Evolutionary conservation across 2,797 vertebrate genomes (phyloP), one percentile per base, ranked within the genome.

Genomic region (Valencia hispanica): DNA sequence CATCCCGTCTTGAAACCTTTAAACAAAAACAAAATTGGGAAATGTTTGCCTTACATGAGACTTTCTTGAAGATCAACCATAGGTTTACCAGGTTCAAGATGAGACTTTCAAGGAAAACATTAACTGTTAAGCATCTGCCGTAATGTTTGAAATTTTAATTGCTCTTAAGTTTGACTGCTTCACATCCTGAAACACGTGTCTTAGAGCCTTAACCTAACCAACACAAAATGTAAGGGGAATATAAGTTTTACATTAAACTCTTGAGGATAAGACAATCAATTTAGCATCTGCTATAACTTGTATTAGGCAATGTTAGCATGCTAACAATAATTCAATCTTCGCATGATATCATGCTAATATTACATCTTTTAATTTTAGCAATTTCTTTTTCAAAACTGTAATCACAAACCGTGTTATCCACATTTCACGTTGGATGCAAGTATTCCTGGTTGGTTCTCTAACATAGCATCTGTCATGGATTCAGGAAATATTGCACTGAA

Each of bases 401-500:
- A 71, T 51, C 48, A 53, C 30, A 53, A 53, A 39, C 69, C 36
- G 11, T 15, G 39, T 36, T 68, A n/a, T n/a, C 39, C 12, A 43
- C 27, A 25, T 17, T n/a, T 14, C 65, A 43, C 22, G 22, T n/a
- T 22, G 65, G 48, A 36, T 51, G 39, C 20, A 15, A 25, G 25
- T 22, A 48, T 15, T 51, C 17, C 51, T 78, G 66, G 32, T 63
- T 34, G n/a, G 9, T 77, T 80, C 70, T 72, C 30, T 22, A 74
- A 81, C 32, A 9, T 34, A 80, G 47, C 73, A 77, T 22, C 71
- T 78, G 71, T 70, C 27, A 74, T 66, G 75, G 72, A 70, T 45
- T 32, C 34, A 72, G 66, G 80, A 74, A 43, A 68, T 68, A 57
- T 70, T 71, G 57, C 68, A 73, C 74, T 43, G 45, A 17, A 73